Evolutionary conservation across 2,797 vertebrate genomes (phyloP).

Genomic region (Pipistrellus kuhlii): DNA sequence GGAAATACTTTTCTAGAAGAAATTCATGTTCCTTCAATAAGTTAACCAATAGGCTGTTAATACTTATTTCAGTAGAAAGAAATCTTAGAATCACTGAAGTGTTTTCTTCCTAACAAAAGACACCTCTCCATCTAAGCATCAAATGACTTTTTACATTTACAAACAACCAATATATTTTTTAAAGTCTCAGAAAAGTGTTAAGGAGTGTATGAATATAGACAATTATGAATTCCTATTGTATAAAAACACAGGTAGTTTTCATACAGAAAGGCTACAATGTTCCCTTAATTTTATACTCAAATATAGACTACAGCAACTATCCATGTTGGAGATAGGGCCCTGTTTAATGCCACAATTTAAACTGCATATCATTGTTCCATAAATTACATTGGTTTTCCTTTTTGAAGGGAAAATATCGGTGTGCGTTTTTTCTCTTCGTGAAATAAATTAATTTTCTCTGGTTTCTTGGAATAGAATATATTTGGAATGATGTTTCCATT

Average conservation of each 20-base stretch:
- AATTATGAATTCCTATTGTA: slow-evolving; percentile 11
- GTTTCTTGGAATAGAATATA: too few species aligned
- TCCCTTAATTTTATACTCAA: slow-evolving; percentile 11
- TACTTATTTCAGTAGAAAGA: not conserved
- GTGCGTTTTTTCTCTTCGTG: not conserved
- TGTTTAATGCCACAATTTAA: not conserved
- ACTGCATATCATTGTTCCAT: not conserved
- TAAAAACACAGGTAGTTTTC: not conserved
- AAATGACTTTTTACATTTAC: not conserved
- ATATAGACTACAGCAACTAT: not conserved
- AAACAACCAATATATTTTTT: not conserved
- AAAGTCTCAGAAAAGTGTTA: not conserved
- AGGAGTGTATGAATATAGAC: not conserved
- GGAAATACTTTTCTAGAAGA: slow-evolving; percentile 22
- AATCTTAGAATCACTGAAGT: slow-evolving; percentile 20
- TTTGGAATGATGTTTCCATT: not conserved
- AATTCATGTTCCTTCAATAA: not conserved
- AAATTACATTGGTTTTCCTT: not conserved
- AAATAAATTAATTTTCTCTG: not conserved
- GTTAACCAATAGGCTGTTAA: not conserved
- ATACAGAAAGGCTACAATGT: not conserved
- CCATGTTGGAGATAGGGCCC: not conserved
- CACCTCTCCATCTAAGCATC: not conserved
- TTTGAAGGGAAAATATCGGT: not conserved
- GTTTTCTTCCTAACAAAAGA: not conserved